These are phyloP conservation scores for Pipistrellus kuhlii DNA, from an alignment of 2,797 vertebrate genomes.

Conservation along the genomic window DNA sequence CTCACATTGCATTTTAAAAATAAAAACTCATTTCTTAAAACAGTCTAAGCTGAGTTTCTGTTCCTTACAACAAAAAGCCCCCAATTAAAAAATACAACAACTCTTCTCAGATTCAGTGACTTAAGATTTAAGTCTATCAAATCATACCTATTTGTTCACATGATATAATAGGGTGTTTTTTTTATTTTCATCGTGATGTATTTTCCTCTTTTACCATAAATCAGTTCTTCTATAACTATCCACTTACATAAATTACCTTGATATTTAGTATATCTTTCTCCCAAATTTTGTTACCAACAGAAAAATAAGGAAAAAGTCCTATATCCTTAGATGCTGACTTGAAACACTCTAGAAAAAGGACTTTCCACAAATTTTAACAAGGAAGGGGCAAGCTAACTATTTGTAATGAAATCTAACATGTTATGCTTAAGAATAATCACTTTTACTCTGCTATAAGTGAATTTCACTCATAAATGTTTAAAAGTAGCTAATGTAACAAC, in stretches of 20 bases:
- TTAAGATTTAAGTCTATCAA: neutral
- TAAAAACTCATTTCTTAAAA: constrained; percentile 29
- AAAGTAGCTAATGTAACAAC: constrained; percentile 92
- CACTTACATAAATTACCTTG: constrained; percentile 84
- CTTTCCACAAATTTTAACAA: constrained; percentile 91
- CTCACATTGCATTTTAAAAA: constrained; percentile 37
- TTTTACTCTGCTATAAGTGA: constrained; percentile 92
- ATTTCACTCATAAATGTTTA: constrained; percentile 93
- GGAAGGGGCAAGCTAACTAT: constrained; percentile 90
- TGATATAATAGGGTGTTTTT: constrained; percentile 41
- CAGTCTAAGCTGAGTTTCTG: neutral
- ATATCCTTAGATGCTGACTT: constrained; percentile 89
- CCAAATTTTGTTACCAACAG: constrained; percentile 85
- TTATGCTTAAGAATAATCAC: constrained; percentile 92
- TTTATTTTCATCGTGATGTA: constrained; percentile 54
- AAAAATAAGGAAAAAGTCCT: constrained; percentile 85
- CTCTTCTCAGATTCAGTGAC: constrained; percentile 7
- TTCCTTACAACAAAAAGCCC: neutral
- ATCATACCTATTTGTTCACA: neutral
- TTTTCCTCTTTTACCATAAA: constrained; percentile 76
- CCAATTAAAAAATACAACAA: neutral
- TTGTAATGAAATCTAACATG: constrained; percentile 92
- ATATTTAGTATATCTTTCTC: constrained; percentile 86
- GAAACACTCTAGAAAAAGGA: constrained; percentile 88
- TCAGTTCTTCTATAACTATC: constrained; percentile 82